These are phyloP conservation scores for Sebastes diploproa DNA, from an alignment of 2,797 vertebrate species.

Conservation along the genomic window DNA sequence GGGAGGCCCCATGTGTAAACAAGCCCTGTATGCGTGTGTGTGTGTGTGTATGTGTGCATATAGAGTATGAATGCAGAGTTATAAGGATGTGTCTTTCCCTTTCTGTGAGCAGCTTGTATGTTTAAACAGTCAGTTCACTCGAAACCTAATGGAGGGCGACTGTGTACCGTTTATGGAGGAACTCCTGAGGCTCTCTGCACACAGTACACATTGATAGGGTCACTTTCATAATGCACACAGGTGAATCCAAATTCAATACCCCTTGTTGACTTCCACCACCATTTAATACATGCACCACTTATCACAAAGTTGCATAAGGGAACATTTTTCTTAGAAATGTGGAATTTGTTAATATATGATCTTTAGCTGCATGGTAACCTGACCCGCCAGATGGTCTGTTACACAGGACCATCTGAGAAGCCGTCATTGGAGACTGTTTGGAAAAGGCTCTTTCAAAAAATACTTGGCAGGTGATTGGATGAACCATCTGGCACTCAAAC, in stretches of 20 bases:
- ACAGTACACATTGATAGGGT: neutral
- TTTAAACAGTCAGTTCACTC: constrained; percentile 36
- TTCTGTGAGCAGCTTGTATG: constrained; percentile 1
- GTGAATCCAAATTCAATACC: neutral
- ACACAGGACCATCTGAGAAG: too few species aligned
- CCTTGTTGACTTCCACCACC: neutral
- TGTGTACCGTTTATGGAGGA: neutral
- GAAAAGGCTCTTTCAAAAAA: too few species aligned
- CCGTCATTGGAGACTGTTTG: too few species aligned
- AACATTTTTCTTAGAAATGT: neutral
- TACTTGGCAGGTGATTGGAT: too few species aligned
- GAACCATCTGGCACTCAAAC: too few species aligned
- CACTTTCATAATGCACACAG: neutral
- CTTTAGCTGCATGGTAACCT: neutral
- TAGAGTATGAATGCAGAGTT: neutral
- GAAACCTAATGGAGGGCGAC: constrained; percentile 26
- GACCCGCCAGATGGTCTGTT: too few species aligned
- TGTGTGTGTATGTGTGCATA: neutral
- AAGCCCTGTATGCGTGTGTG: neutral
- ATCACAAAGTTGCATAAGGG: neutral
- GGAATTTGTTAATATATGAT: neutral
- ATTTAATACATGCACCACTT: accelerated
- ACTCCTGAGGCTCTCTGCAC: neutral
- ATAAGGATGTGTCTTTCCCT: neutral
- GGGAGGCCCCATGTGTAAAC: constrained; percentile 39